Evolutionary conservation across 1,140 invertebrate species (phyloP).

Genomic region (Cardiocondyla obscurior): DNA sequence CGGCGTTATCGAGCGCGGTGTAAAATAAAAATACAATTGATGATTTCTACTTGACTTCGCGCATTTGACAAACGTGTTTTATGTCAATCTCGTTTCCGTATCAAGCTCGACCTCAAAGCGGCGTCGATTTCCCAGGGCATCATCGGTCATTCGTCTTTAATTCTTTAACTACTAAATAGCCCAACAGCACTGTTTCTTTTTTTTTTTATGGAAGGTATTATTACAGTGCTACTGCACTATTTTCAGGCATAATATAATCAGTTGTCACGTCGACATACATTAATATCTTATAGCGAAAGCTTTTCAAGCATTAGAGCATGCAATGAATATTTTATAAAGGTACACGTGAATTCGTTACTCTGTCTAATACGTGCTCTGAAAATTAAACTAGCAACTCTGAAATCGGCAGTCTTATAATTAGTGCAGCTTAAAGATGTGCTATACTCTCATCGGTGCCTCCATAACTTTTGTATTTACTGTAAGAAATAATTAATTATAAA

Average conservation of each 20-base stretch:
- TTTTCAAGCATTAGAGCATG: background rate
- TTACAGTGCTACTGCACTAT: background rate
- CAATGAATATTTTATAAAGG: slow-evolving; percentile 11
- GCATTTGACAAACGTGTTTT: slow-evolving; percentile 26
- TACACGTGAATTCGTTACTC: background rate
- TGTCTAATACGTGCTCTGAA: background rate
- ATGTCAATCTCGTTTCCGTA: slow-evolving; percentile 24
- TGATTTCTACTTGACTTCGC: slow-evolving; percentile 11
- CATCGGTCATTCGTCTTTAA: slow-evolving; percentile 50
- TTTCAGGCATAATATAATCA: background rate
- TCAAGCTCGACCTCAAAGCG: slow-evolving; percentile 40
- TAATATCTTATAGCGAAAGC: background rate
- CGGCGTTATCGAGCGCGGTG: background rate
- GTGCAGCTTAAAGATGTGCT: background rate
- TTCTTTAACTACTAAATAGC: background rate
- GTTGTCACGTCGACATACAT: background rate
- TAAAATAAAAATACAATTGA: slow-evolving; percentile 16
- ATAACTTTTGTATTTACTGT: background rate
- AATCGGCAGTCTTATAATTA: background rate
- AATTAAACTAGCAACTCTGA: slow-evolving; percentile 7
- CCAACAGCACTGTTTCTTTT: background rate
- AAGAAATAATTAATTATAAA: background rate
- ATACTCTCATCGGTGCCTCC: background rate
- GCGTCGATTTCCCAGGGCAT: slow-evolving; percentile 14
- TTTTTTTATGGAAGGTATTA: background rate